phyloP scores from a whole-genome alignment of 37 sponge, comb jelly and placozoan genomes.

The Amphimedon queenslandica region DNA sequence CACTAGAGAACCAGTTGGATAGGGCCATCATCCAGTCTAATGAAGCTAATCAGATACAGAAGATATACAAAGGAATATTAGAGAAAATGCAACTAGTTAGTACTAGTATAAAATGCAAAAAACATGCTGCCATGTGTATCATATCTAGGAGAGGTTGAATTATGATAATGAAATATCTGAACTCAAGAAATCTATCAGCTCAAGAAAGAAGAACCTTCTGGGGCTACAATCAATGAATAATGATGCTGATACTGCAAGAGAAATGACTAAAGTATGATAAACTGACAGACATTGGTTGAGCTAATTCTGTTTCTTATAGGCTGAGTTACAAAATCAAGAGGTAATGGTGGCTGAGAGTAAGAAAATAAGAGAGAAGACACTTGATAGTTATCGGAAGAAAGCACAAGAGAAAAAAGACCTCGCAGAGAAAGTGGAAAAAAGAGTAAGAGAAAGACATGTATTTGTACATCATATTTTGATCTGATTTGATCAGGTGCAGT shows the following conservation, averaged over 20 bases:
- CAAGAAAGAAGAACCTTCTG: slow-evolving; percentile 58
- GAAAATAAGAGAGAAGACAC: slow-evolving; percentile 80
- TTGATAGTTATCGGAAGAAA: slow-evolving; percentile 78
- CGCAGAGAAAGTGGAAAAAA: slow-evolving; percentile 88
- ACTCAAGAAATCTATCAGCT: slow-evolving; percentile 79
- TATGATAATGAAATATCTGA: slow-evolving; percentile 90
- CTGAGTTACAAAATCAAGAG: slow-evolving; percentile 72
- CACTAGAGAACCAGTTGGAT: slow-evolving; percentile 93
- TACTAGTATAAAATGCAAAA: background rate
- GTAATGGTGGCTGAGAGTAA: slow-evolving; percentile 56
- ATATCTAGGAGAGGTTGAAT: slow-evolving; percentile 82
- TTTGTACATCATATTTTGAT: background rate
- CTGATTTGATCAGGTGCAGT: slow-evolving; percentile 6
- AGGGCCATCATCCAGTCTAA: slow-evolving; percentile 84
- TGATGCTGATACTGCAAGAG: slow-evolving; percentile 89
- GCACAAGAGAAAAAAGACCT: slow-evolving; percentile 95
- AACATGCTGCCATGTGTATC: background rate
- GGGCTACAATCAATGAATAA: slow-evolving; percentile 79
- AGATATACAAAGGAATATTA: slow-evolving; percentile 84
- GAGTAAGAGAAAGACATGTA: slow-evolving; percentile 50
- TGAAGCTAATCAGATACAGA: slow-evolving; percentile 88
- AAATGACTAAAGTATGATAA: slow-evolving; percentile 76
- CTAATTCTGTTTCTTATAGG: slow-evolving; percentile 15
- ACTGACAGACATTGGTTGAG: background rate
- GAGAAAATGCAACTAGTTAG: slow-evolving; percentile 80